phyloP scores from a whole-genome alignment of 2,888 invertebrate species.

The Scaptomyza caliginosa region DNA sequence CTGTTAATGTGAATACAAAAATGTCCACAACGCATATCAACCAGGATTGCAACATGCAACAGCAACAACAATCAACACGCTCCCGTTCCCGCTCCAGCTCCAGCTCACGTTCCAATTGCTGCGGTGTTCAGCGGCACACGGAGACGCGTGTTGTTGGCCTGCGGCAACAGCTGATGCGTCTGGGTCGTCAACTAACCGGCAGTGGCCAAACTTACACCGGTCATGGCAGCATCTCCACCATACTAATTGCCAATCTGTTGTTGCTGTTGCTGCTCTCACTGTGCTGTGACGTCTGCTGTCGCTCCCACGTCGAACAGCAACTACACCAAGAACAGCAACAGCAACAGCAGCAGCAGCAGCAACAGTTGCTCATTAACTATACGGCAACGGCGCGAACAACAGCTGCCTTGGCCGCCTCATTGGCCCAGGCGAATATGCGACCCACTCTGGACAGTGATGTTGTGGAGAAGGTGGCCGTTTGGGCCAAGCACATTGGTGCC shows the following conservation, averaged over 20 bases:
- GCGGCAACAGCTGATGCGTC: conserved; percentile 44
- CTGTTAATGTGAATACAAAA: conserved; percentile 72
- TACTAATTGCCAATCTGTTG: conserved; percentile 63
- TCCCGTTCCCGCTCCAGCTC: not conserved
- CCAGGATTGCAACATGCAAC: conserved; percentile 1
- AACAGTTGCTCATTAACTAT: conserved; percentile 5
- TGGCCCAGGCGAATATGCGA: conserved; percentile 34
- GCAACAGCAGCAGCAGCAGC: not conserved
- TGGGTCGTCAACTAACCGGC: conserved; percentile 39
- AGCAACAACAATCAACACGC: not conserved
- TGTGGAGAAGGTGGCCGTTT: conserved; percentile 67
- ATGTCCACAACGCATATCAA: conserved; percentile 52
- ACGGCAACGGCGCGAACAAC: conserved; percentile 3
- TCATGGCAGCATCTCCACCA: conserved; percentile 56
- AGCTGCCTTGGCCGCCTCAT: not conserved
- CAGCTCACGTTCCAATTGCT: not conserved
- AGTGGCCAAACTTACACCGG: not conserved
- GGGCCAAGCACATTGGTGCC: conserved; percentile 66
- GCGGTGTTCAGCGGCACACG: not conserved
- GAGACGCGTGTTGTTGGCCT: conserved; percentile 7
- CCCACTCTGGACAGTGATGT: conserved; percentile 66
- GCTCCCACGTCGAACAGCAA: conserved; percentile 45
- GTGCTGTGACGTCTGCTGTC: conserved; percentile 73
- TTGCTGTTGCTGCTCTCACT: conserved; percentile 64
- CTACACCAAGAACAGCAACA: not conserved